Base-by-base conservation (phyloP, 1,140 invertebrate genomes). In the Plectus sambesii region DNA sequence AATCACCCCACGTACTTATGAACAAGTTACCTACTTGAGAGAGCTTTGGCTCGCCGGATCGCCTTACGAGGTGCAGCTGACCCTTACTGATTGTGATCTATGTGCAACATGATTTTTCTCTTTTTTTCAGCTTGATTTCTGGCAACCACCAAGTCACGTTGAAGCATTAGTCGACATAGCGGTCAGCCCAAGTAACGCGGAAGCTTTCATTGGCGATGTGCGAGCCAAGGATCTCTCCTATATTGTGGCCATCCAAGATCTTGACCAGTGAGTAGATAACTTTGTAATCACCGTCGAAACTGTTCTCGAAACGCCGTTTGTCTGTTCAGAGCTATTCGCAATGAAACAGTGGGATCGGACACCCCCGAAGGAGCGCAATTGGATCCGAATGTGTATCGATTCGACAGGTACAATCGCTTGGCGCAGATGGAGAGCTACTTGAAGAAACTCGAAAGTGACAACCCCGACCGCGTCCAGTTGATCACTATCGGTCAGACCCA, bases 401-500 rank as follows among this genome's bases (percentile, higher is more conserved):
- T 62, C 42, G 58, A 59, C 36, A 26, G 55, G n/a, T 59, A 59
- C 26, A 59, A 59, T 44, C 57, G 46, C 25, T 48, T 58, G 29
- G 49, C 55, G 3, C 41, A 53, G 19, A 63, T 65, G 36, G 58
- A 66, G 38, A 36, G 56, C 9, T 62, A 60, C 37, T 37, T 55
- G 35, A 53, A 58, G 25, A 30, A 54, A 43, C 45, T 67, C 8
- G 49, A 63, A 15, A 53, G 55, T 23, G 51, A 66, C 22, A 55
- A 68, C 38, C 58, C 63, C 22, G 39, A 47, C 3, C 33, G 67
- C 38, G 51, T 69, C 15, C 59, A 51, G 9, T 40, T 67, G 3
- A 60, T 58, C 17, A 64, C 69, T 37, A 67, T 67, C 43, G 64
- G 64, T 24, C 49, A 59, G 38, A 64, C 60, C 24, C 59, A 67